Percentiles rank a stretch among this genome's conserved stretches.
These are phyloP conservation scores for Limnephilus auricula DNA, from an alignment of 2,888 invertebrate species.

Conservation along the genomic window DNA sequence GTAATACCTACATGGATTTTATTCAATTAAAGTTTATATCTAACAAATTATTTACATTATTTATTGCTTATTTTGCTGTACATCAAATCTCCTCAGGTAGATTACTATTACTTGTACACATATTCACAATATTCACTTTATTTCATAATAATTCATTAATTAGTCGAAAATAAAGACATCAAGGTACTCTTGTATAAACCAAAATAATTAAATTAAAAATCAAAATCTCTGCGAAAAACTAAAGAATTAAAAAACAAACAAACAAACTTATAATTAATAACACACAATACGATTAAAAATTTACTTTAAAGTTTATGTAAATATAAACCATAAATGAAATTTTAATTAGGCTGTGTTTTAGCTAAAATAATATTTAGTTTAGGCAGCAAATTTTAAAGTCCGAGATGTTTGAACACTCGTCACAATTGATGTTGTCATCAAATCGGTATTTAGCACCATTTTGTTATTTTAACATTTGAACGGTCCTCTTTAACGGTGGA, in stretches of 20 bases:
- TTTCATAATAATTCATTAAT: not conserved
- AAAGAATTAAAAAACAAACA: not conserved
- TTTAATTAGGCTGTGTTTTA: not conserved
- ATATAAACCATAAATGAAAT: not conserved
- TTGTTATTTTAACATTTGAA: too few species aligned
- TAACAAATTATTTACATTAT: slow-evolving; percentile 5
- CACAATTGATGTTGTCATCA: too few species aligned
- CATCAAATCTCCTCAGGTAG: slow-evolving; percentile 17
- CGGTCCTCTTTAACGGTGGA: not conserved
- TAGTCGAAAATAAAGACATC: slow-evolving; percentile 8
- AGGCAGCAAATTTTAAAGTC: too few species aligned
- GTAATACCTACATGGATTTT: not conserved
- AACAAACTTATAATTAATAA: not conserved
- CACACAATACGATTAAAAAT: not conserved
- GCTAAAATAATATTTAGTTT: too few species aligned
- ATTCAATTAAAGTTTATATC: not conserved
- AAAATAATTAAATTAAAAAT: not conserved
- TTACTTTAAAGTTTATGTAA: too few species aligned
- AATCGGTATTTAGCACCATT: too few species aligned
- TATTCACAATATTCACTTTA: slow-evolving; percentile 20
- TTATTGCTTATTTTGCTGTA: slow-evolving; percentile 11
- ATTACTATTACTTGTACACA: not conserved
- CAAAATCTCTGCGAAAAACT: not conserved
- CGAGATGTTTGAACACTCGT: too few species aligned
- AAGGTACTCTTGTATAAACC: slow-evolving; percentile 26